Evolutionary conservation across 2,888 invertebrate genomes (phyloP).

Genomic region (Stegophylla sp.): DNA sequence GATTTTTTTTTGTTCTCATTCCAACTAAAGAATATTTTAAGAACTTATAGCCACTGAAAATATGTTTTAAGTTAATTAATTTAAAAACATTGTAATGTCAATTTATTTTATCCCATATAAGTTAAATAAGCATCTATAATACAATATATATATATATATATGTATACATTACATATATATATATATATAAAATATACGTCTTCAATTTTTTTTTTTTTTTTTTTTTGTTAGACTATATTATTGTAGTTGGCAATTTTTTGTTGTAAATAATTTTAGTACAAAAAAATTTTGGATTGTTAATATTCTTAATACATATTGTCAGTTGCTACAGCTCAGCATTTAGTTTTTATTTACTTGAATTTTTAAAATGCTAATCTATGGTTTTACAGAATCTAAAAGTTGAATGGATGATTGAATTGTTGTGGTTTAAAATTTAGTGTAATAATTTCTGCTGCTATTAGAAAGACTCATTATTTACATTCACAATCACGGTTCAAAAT

Average conservation of each 20-base stretch:
- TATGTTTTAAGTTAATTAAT: conserved; percentile 54
- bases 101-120: conserved; percentile 43
- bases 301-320: conserved; percentile 58
- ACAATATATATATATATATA: too few species aligned
- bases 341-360: conserved; percentile 24
- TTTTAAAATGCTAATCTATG: conserved; percentile 1
- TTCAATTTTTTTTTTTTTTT: conserved; percentile 16
- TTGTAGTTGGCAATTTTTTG: conserved; percentile 44
- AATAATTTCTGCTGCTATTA: background rate
- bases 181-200: background rate
- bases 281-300: conserved; percentile 47
- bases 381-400: background rate
- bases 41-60: conserved; percentile 54
- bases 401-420: background rate
- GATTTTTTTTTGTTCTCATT: conserved; percentile 53
- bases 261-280: conserved; percentile 57
- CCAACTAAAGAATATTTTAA: conserved; percentile 38
- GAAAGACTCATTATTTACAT: background rate
- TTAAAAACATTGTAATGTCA: conserved; percentile 44
- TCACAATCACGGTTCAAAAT: background rate
- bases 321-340: conserved; percentile 54
- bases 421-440: background rate
- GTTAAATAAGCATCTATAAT: conserved; percentile 36
- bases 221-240: conserved; percentile 47
- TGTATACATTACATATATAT: conserved; percentile 8